These are phyloP conservation scores for Carcina quercana DNA, from an alignment of 2,888 invertebrate species.

Conservation along the genomic window DNA sequence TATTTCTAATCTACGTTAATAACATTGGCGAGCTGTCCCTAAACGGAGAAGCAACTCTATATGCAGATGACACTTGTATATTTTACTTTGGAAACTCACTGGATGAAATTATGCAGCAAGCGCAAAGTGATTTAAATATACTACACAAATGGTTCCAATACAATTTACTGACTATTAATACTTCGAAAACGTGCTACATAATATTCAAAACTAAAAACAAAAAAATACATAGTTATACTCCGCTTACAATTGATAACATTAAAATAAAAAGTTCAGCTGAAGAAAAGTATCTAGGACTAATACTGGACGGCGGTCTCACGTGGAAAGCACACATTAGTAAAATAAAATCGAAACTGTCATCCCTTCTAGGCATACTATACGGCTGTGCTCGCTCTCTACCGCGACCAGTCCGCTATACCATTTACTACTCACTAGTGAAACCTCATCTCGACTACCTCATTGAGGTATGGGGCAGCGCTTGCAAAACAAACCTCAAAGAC, in stretches of 20 bases:
- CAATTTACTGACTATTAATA: constrained; percentile 11
- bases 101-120: not conserved
- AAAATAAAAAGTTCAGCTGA: not conserved
- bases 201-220: constrained; percentile 11
- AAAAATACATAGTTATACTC: not conserved
- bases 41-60: not conserved
- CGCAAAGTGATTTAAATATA: constrained; percentile 5
- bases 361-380: not conserved
- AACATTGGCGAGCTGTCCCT: not conserved
- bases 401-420: not conserved
- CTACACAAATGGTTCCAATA: constrained; percentile 7
- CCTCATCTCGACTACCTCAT: not conserved
- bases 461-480: not conserved
- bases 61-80: not conserved
- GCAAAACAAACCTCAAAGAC: not conserved
- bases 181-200: constrained; percentile 7
- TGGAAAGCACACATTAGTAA: constrained; percentile 1
- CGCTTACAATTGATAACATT: not conserved
- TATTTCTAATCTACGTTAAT: constrained; percentile 1
- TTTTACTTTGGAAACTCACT: not conserved
- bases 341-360: constrained; percentile 1
- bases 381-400: not conserved
- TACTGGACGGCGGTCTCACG: not conserved
- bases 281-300: not conserved
- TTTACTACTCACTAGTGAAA: not conserved